A percentile compares a stretch with the other conserved stretches of the same genome.
Evolutionary conservation across 1,140 invertebrate genomes (phyloP).

Genomic region (Aphidius ervi): DNA sequence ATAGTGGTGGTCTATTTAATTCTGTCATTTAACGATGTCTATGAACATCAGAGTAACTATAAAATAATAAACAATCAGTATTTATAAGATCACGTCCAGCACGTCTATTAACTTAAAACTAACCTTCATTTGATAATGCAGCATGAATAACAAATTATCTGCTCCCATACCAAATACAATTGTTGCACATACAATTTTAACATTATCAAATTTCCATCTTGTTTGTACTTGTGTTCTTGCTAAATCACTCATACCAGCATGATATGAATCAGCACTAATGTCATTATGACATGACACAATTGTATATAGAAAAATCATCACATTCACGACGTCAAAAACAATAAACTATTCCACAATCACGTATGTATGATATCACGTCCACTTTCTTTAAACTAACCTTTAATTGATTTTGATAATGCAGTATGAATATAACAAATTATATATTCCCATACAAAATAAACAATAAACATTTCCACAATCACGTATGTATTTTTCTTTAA

Average conservation of each 20-base stretch:
- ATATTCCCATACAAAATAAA: no score
- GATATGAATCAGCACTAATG: constrained; percentile 77
- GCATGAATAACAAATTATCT: constrained; percentile 95
- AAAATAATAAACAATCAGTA: constrained; percentile 83
- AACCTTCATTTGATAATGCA: constrained; percentile 91
- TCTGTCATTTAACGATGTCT: constrained; percentile 73
- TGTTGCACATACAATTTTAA: constrained; percentile 79
- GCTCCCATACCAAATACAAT: constrained; percentile 98
- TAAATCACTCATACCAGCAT: constrained; percentile 79
- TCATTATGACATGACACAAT: constrained; percentile 62
- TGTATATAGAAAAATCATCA: constrained; percentile 69
- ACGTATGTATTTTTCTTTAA: constrained; percentile 64
- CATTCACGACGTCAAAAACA: constrained; percentile 92
- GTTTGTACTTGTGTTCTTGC: constrained; percentile 68
- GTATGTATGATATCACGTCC: no score
- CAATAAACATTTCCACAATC: constrained; percentile 87
- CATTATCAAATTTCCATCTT: constrained; percentile 77
- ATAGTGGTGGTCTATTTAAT: constrained; percentile 49
- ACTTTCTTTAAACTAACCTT: no score
- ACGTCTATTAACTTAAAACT: constrained; percentile 96
- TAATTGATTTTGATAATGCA: no score
- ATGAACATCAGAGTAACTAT: constrained; percentile 77
- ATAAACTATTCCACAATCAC: no score
- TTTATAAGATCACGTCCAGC: constrained; percentile 87
- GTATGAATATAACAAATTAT: no score